A percentile compares a stretch with the other conserved stretches of the same genome.
phyloP scores from a whole-genome alignment of 2,888 invertebrate species.

The Microchrysa polita region DNA sequence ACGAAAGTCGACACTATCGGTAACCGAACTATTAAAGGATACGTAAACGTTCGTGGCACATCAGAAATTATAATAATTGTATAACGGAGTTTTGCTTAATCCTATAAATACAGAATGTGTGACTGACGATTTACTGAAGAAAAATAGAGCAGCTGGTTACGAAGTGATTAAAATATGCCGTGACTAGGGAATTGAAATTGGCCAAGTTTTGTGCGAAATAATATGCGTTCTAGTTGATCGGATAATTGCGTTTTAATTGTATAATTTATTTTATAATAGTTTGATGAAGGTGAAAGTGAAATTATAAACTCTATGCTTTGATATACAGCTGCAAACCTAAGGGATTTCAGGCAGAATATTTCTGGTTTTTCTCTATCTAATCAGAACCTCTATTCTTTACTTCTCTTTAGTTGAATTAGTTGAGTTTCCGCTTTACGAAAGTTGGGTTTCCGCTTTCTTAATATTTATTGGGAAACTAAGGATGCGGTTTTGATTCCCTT shows the following conservation, averaged over 20 bases:
- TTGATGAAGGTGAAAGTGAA: too few species aligned
- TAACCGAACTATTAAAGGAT: slow-evolving; percentile 30
- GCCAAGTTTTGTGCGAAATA: slow-evolving; percentile 29
- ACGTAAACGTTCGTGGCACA: not conserved
- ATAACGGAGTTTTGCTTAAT: not conserved
- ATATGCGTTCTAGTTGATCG: slow-evolving; percentile 22
- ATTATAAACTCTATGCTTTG: too few species aligned
- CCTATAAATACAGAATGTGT: not conserved
- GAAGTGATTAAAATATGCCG: slow-evolving; percentile 41
- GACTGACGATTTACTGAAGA: not conserved
- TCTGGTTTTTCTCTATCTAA: too few species aligned
- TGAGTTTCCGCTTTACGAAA: too few species aligned
- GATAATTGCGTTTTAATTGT: slow-evolving; percentile 28
- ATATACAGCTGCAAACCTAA: too few species aligned
- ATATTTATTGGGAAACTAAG: too few species aligned
- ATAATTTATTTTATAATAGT: slow-evolving; percentile 30
- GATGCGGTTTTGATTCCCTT: too few species aligned
- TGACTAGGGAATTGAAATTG: slow-evolving; percentile 22
- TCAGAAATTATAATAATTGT: slow-evolving; percentile 26
- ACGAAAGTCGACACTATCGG: slow-evolving; percentile 17
- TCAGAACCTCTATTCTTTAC: too few species aligned
- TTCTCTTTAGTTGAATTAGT: too few species aligned
- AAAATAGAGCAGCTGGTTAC: slow-evolving; percentile 7
- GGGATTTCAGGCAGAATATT: too few species aligned
- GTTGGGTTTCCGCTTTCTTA: too few species aligned